Percentiles rank a stretch among this genome's conserved stretches.
Evolutionary conservation across 2,113 vertebrate species (phyloP).

Genomic region (Formicarius rufipectus): DNA sequence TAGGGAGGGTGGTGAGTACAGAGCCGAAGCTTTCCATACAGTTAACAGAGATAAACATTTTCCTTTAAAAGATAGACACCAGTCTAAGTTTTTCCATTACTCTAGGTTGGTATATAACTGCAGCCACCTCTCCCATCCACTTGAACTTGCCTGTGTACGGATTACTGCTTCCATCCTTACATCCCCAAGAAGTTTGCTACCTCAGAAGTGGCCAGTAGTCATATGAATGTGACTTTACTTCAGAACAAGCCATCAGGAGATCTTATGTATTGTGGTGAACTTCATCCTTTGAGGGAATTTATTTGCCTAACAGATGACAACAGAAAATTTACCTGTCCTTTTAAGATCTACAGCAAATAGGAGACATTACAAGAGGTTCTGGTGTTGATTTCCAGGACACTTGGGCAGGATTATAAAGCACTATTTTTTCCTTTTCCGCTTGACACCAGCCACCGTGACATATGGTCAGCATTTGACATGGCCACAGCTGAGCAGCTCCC

Average conservation of each 20-base stretch:
- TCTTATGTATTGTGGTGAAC: neutral
- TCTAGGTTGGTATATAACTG: neutral
- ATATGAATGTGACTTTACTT: neutral
- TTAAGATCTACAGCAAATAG: neutral
- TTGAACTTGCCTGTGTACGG: fast-evolving
- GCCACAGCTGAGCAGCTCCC: neutral
- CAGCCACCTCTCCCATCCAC: neutral
- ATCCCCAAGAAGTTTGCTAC: neutral
- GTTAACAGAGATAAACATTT: neutral
- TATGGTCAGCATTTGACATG: constrained; percentile 48
- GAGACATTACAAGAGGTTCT: neutral
- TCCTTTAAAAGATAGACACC: neutral
- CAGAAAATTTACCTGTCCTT: neutral
- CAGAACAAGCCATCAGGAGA: neutral
- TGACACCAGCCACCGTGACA: constrained; percentile 8
- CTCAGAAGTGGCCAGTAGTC: neutral
- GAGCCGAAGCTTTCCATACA: neutral
- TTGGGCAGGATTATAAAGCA: neutral
- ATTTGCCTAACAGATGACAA: neutral
- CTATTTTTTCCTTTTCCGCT: neutral
- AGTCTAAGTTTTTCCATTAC: neutral
- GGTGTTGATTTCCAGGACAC: neutral
- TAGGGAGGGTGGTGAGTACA: neutral
- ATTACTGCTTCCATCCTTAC: neutral
- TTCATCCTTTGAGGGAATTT: neutral